phyloP scores from a whole-genome alignment of 2,113 vertebrate species.

The Cardinalis cardinalis region DNA sequence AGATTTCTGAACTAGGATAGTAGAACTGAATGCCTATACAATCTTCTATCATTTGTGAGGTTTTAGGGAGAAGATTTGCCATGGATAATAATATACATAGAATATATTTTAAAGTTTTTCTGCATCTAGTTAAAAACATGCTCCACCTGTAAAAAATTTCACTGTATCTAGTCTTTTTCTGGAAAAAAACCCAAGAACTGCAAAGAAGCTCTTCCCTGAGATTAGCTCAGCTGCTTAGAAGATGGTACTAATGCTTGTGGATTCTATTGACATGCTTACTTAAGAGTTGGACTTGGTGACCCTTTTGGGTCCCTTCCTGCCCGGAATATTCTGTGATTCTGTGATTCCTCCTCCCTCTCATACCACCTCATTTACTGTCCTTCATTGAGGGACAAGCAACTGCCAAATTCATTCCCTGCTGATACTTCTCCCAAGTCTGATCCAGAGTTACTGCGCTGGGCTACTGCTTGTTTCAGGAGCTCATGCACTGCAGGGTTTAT shows the following conservation, averaged over 20 bases:
- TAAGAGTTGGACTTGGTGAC: rapidly evolving
- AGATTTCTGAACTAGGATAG: neutral
- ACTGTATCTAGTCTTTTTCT: neutral
- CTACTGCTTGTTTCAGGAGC: neutral
- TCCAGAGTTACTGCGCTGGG: neutral
- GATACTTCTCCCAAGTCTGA: neutral
- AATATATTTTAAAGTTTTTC: neutral
- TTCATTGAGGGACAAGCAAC: rapidly evolving
- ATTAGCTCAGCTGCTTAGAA: neutral
- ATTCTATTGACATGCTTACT: neutral
- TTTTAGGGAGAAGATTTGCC: neutral
- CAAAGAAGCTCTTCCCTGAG: neutral
- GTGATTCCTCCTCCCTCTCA: neutral
- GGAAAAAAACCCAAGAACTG: neutral
- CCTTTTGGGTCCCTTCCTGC: neutral
- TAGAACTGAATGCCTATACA: neutral
- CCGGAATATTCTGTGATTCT: neutral
- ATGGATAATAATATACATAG: neutral
- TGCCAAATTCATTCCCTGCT: neutral
- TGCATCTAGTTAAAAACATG: neutral
- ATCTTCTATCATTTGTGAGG: neutral
- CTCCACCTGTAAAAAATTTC: neutral
- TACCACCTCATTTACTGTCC: neutral
- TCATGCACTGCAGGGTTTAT: neutral
- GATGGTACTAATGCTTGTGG: neutral